Conservation (phyloP, 2,113 vertebrate species). For the Xenus cinereus region DNA sequence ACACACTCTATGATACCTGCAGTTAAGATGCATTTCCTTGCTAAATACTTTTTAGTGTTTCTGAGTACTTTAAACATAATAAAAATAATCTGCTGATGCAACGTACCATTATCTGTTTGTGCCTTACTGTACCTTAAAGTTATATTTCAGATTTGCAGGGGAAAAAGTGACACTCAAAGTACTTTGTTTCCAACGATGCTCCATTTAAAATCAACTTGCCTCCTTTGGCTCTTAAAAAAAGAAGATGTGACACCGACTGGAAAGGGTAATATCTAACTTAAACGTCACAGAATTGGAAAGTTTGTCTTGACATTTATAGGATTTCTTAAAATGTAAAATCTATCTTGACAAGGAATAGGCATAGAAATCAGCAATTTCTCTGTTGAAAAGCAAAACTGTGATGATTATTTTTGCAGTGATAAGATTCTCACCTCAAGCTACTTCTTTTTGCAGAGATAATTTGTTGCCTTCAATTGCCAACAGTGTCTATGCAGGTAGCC, state of each 20-base stretch:
- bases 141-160: not conserved
- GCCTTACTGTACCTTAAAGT: not conserved
- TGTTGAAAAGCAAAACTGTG: not conserved
- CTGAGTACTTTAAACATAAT: not conserved
- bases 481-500: not conserved
- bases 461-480: not conserved
- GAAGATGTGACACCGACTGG: not conserved
- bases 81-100: not conserved
- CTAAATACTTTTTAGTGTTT: not conserved
- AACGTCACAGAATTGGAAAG: not conserved
- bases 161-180: not conserved
- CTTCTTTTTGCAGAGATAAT: not conserved
- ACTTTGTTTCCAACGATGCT: not conserved
- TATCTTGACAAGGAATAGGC: not conserved
- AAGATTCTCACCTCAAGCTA: not conserved
- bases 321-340: not conserved
- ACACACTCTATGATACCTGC: not conserved
- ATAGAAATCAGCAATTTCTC: not conserved
- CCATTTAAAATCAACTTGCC: not conserved
- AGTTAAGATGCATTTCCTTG: not conserved
- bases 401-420: not conserved
- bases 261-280: not conserved
- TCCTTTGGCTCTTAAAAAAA: not conserved
- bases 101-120: not conserved
- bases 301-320: not conserved